Evolutionary conservation across 2,113 vertebrate genomes (phyloP).

Genomic region (Ovis canadensis): DNA sequence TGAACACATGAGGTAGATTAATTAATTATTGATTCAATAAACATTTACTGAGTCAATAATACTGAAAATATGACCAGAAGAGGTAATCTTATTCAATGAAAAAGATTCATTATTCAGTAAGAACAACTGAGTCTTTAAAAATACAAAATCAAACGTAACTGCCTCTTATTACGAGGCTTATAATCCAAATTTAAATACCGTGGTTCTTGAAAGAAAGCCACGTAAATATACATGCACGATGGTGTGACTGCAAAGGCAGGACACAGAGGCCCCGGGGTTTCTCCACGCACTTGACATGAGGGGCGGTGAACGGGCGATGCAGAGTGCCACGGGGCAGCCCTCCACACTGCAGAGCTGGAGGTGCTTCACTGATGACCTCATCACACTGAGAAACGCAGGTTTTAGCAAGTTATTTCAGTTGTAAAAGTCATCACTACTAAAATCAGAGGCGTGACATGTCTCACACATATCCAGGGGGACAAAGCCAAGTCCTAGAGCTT

Average conservation of each 20-base stretch:
- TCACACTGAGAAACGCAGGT: no score
- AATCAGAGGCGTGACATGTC: neutral
- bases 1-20: slow-evolving; percentile 27
- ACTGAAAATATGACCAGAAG: neutral
- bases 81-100: neutral
- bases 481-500: neutral
- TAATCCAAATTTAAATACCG: neutral
- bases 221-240: accelerated
- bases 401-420: neutral
- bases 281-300: accelerated
- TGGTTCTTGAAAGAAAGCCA: neutral
- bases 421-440: neutral
- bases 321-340: accelerated
- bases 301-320: accelerated
- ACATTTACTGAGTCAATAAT: slow-evolving; percentile 44
- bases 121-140: neutral
- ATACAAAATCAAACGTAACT: neutral
- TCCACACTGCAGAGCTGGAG: accelerated
- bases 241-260: accelerated
- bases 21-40: slow-evolving; percentile 44
- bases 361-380: neutral
- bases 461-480: no score
- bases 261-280: accelerated
- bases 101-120: neutral
- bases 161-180: neutral